A percentile compares a stretch with the other conserved stretches of the same genome.
These are phyloP conservation scores for Drosophila crucigera DNA, from an alignment of 2,888 invertebrate genomes.

Conservation along the genomic window DNA sequence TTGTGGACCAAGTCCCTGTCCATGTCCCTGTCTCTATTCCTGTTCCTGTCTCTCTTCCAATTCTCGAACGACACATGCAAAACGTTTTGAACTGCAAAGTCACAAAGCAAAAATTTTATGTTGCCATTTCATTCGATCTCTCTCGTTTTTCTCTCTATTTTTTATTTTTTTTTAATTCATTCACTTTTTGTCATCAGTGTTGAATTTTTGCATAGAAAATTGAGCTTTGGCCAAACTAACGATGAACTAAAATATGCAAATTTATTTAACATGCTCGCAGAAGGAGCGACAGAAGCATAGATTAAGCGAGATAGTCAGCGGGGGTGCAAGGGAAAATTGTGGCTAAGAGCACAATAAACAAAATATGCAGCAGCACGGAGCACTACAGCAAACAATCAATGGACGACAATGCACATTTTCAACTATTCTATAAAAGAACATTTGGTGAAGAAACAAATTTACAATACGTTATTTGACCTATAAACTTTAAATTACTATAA, in stretches of 20 bases:
- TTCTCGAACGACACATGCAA: constrained; percentile 36
- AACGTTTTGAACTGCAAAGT: constrained; percentile 56
- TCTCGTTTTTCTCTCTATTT: constrained; percentile 3
- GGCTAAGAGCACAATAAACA: constrained; percentile 9
- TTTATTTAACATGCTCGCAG: constrained; percentile 75
- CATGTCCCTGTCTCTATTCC: background rate
- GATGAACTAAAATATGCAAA: constrained; percentile 77
- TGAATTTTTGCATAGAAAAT: constrained; percentile 76
- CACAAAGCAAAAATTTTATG: constrained; percentile 53
- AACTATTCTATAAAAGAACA: constrained; percentile 20
- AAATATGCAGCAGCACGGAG: constrained; percentile 43
- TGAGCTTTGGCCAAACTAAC: constrained; percentile 82
- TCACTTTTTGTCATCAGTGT: constrained; percentile 68
- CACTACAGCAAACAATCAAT: constrained; percentile 52
- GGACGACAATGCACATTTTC: constrained; percentile 21
- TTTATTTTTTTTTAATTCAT: constrained; percentile 64
- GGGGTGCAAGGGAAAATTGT: background rate
- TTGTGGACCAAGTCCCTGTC: background rate
- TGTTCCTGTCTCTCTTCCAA: background rate
- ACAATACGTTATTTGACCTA: background rate
- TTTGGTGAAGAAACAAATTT: background rate
- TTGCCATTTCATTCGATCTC: constrained; percentile 21
- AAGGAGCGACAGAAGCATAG: constrained; percentile 22
- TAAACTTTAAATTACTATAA: background rate
- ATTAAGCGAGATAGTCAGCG: constrained; percentile 11